phyloP scores from a whole-genome alignment of 2,797 vertebrate genomes.

The Phalanger gymnotis region DNA sequence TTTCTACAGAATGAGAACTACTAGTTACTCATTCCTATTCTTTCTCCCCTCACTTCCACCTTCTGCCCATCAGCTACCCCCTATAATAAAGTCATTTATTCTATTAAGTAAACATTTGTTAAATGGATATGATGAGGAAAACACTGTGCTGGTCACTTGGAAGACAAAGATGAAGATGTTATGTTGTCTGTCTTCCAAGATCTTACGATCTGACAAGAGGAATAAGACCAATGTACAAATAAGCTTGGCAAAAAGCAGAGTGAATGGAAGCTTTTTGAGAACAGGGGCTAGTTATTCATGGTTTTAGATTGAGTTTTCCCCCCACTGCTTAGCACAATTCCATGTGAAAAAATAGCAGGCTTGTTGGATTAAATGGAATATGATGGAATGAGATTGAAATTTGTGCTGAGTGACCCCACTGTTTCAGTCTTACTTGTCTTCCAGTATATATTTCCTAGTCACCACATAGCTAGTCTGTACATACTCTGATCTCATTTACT shows the following conservation, averaged over 20 bases:
- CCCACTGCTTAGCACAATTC: background rate
- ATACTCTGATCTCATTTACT: background rate
- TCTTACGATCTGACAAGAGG: background rate
- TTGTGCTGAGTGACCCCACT: background rate
- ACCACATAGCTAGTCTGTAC: background rate
- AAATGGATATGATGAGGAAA: background rate
- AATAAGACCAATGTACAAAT: background rate
- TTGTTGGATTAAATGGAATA: background rate
- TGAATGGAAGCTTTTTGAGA: background rate
- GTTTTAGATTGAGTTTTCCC: background rate
- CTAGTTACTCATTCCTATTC: background rate
- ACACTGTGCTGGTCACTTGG: background rate
- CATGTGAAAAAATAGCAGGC: background rate
- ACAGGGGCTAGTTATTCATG: background rate
- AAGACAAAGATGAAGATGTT: background rate
- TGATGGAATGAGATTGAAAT: background rate
- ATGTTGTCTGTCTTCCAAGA: background rate
- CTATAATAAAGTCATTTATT: background rate
- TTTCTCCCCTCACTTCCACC: background rate
- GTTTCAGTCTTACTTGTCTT: background rate
- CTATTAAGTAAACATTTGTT: background rate
- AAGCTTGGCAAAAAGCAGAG: background rate
- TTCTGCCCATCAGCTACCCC: background rate
- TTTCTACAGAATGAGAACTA: constrained; percentile 52
- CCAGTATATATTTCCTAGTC: background rate